Evolutionary conservation across 1,140 invertebrate genomes (phyloP).

Genomic region (Drosophila jambulina): DNA sequence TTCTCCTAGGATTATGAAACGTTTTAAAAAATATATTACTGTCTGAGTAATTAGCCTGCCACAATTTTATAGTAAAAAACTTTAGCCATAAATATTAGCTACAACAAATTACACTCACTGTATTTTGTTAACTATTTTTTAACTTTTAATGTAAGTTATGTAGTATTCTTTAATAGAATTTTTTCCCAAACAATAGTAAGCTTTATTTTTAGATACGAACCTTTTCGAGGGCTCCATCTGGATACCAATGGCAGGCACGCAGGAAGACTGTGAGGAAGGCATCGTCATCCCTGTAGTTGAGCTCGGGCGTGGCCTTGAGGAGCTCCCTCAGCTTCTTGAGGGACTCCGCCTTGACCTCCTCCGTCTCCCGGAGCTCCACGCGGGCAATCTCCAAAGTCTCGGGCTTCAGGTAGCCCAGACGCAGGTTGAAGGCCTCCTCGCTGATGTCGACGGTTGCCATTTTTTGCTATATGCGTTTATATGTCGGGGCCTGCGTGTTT

Average conservation of each 20-base stretch:
- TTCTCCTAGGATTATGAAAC: not conserved
- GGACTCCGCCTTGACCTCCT: constrained; percentile 88
- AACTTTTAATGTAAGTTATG: not conserved
- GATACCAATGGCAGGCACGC: constrained; percentile 92
- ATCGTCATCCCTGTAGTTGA: constrained; percentile 90
- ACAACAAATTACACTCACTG: not conserved
- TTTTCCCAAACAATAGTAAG: not conserved
- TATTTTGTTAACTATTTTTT: not conserved
- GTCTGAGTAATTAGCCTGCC: not conserved
- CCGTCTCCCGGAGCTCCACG: constrained; percentile 89
- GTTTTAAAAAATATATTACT: not conserved
- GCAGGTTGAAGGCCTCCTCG: constrained; percentile 81
- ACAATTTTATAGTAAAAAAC: not conserved
- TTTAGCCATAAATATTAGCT: not conserved
- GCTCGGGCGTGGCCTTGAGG: constrained; percentile 88
- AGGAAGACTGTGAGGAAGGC: constrained; percentile 91
- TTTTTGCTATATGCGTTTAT: constrained; percentile 25
- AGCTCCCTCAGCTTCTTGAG: constrained; percentile 88
- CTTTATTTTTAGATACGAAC: constrained; percentile 85
- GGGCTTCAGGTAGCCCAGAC: constrained; percentile 71
- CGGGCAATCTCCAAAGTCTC: constrained; percentile 87
- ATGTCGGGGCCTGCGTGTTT: constrained; percentile 60
- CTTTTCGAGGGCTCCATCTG: constrained; percentile 90
- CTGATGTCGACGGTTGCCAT: constrained; percentile 61
- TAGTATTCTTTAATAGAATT: not conserved